Evolutionary conservation across 2,888 invertebrate species (phyloP), one percentile per base, ranked within the genome.

Genomic region (Nomada ruficornis): DNA sequence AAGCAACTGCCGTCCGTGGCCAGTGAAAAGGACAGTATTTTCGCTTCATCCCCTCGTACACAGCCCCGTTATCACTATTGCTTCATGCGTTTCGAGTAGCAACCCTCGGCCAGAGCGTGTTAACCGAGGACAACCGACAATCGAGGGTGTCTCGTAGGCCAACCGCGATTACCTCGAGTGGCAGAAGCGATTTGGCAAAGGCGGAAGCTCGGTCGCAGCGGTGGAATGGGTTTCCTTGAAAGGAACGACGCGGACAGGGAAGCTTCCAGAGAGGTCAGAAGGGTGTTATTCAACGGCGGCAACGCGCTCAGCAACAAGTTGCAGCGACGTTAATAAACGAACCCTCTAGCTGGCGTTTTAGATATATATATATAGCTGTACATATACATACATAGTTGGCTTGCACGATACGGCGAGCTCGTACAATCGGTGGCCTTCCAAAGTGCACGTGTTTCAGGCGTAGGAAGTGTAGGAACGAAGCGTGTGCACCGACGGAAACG

Each of bases 241-340:
- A 84, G 75, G 80, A 78, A 26, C 20, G 73, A n/a, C 73, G 76
- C 67, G 82, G 77, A 78, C 76, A 80, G 77, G 67, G 77, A 73
- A 74, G 82, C 63, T 83, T 76, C 82, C 83, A 76, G 83, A 82
- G 89, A 80, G 85, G 87, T 86, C 88, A 86, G 84, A 88, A 88
- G 88, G 86, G 88, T 72, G 86, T 86, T 83, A 85, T 85, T 83
- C 85, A 74, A 77, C 73, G 73, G 52, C 68, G 78, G 77, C 80
- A 83, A 86, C 88, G 86, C 85, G 89, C 87, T 86, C 91, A 89
- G 91, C 92, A 92, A 92, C 92, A 92, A 92, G 92, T 92, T 92
- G 92, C 92, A 86, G 91, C 84, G 84, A 88, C 90, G 89, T 89
- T 91, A 91, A 92, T 91, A 91, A 92, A 92, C 91, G 91, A 91